phyloP scores from a whole-genome alignment of 1,140 invertebrate genomes.

The Penaeus indicus region DNA sequence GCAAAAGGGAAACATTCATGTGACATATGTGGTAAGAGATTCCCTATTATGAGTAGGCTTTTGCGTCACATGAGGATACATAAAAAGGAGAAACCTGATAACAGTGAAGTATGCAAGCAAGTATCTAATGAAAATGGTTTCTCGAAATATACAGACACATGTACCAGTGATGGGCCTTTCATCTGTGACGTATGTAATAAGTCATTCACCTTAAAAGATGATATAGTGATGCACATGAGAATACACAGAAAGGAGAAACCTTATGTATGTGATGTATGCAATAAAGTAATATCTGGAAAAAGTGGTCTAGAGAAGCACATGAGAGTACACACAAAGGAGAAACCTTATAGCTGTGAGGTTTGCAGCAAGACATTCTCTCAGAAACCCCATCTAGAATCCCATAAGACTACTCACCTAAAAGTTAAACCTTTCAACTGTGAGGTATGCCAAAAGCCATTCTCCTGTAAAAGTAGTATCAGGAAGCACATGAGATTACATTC shows the following conservation, averaged over 20 bases:
- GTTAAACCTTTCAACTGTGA: slow-evolving; percentile 8
- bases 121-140: no score
- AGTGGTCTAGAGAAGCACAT: not conserved
- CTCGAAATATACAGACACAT: no score
- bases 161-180: not conserved
- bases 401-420: not conserved
- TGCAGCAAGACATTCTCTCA: not conserved
- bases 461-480: not conserved
- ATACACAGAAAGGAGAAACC: slow-evolving; percentile 12
- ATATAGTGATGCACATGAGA: not conserved
- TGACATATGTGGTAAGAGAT: no score
- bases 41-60: not conserved
- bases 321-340: not conserved
- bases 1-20: no score
- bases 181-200: not conserved
- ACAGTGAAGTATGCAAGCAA: no score
- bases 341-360: not conserved
- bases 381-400: not conserved
- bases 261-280: not conserved
- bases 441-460: slow-evolving; percentile 1
- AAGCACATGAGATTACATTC: slow-evolving; percentile 17
- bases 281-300: slow-evolving; percentile 6
- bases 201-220: not conserved
- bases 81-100: not conserved
- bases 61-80: slow-evolving; percentile 11